Conservation (phyloP, 2,113 vertebrate species). For the Sialia sialis region DNA sequence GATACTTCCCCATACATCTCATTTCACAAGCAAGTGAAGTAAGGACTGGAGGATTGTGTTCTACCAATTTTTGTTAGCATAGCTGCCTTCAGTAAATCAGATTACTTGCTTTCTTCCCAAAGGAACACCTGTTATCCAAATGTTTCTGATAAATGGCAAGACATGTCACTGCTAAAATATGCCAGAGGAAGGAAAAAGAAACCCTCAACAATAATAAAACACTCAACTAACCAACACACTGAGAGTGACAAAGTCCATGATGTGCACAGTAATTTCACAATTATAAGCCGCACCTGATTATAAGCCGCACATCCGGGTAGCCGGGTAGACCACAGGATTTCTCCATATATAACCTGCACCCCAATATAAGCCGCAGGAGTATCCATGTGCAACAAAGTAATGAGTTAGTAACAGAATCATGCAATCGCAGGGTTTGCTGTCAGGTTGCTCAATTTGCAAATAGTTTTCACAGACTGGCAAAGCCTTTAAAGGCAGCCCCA, state of each 20-base stretch:
- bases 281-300: too few species aligned
- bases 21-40: neutral
- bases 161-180: neutral
- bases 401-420: too few species aligned
- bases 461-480: too few species aligned
- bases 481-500: too few species aligned
- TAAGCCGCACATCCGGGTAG: too few species aligned
- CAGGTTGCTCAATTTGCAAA: too few species aligned
- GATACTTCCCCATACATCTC: neutral
- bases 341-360: too few species aligned
- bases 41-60: neutral
- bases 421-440: too few species aligned
- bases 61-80: neutral
- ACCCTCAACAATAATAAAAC: neutral
- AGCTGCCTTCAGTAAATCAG: neutral
- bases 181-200: neutral
- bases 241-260: neutral
- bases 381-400: too few species aligned
- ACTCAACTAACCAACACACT: neutral
- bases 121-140: neutral
- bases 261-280: too few species aligned
- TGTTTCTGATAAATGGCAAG: neutral
- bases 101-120: neutral
- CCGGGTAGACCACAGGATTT: too few species aligned
- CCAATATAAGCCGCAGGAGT: too few species aligned